A percentile compares a stretch with the other conserved stretches of the same genome.
These are phyloP conservation scores for Drosophila gunungcola DNA, from an alignment of 1,140 invertebrate species.

Conservation along the genomic window DNA sequence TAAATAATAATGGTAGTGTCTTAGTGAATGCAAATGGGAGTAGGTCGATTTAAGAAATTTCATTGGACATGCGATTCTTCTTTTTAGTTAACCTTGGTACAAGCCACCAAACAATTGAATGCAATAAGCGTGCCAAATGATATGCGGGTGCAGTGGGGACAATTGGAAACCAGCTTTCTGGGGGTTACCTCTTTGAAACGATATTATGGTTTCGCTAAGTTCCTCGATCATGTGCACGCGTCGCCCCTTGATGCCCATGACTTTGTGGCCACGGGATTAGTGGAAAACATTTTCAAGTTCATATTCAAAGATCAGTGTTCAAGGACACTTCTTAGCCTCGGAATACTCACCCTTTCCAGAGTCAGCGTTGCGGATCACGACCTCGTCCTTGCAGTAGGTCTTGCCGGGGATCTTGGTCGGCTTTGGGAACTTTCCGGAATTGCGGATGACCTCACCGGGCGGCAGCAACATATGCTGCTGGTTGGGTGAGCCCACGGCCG, in stretches of 20 bases:
- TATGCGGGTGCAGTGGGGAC: slow-evolving; percentile 5
- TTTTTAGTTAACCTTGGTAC: slow-evolving; percentile 4
- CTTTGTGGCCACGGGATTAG: slow-evolving; percentile 85
- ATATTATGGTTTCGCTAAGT: slow-evolving; percentile 98
- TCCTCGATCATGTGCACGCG: slow-evolving; percentile 99
- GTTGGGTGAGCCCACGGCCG: slow-evolving; percentile 76
- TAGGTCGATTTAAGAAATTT: background rate
- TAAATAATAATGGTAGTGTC: background rate
- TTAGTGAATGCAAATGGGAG: background rate
- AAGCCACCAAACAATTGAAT: slow-evolving; percentile 3
- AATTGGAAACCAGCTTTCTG: slow-evolving; percentile 9
- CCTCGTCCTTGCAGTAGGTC: slow-evolving; percentile 96
- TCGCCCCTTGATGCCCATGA: slow-evolving; percentile 99
- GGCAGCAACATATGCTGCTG: slow-evolving; percentile 86
- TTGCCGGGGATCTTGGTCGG: slow-evolving; percentile 96
- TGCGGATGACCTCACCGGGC: slow-evolving; percentile 93
- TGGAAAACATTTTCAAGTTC: slow-evolving; percentile 73
- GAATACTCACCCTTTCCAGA: slow-evolving; percentile 94
- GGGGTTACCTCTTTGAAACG: slow-evolving; percentile 97
- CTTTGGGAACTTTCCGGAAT: slow-evolving; percentile 94
- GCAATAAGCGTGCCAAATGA: slow-evolving; percentile 21
- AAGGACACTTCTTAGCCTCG: background rate
- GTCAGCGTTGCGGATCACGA: slow-evolving; percentile 96
- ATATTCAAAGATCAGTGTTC: slow-evolving; percentile 18
- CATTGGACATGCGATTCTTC: background rate